Base-by-base conservation (phyloP, 64 coral and sea anemone genomes). In the Dendronephthya gigantea region DNA sequence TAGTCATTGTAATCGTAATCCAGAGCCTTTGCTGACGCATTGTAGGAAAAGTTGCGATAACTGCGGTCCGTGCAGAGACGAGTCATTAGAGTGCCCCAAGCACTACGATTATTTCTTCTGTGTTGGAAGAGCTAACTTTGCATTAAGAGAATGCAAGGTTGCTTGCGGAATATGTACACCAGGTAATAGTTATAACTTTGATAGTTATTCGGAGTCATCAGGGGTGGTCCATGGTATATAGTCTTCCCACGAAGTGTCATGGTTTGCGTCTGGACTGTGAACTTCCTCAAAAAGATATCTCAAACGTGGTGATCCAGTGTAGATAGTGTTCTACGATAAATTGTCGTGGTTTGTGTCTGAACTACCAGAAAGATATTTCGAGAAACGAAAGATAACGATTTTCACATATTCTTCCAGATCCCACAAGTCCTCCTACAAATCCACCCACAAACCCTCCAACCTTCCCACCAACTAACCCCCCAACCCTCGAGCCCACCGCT, bases 11-110 rank as follows among this genome's bases (percentile, higher is more conserved):
- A 12, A 79, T 10, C 36, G 30, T 33, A 79, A 79, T 9, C 72
- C 72, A 28, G 72, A 79, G 17, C 72, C 72, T 14, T 36, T 79
- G 8, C 29, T 79, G 7, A 29, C 37, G 30, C 17, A 33, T 39
- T 79, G 72, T 17, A 79, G 22, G 72, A 79, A 79, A 79, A 79
- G 72, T 79, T 79, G 72, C 37, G 72, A 29, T 6, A 79, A 79
- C 29, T 79, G 72, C 29, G 72, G 72, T 9, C 72, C 72, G 30
- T 79, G 72, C 17, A 39, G 36, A 79, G 36, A 79, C 22, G 72
- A 79, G 36, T 34, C 72, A 9, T 33, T 19, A 36, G 17, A 79
- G 6, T 79, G 72, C 17, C 72, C 72, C 3, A 36, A 34, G 30
- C 32, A 19, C 13, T 79, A 39, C 14, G 32, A 34, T 34, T 79